Percentiles rank a stretch among this genome's conserved stretches.
These are phyloP conservation scores for Gobiocypris rarus DNA, from an alignment of 2,113 vertebrate genomes.

Conservation along the genomic window DNA sequence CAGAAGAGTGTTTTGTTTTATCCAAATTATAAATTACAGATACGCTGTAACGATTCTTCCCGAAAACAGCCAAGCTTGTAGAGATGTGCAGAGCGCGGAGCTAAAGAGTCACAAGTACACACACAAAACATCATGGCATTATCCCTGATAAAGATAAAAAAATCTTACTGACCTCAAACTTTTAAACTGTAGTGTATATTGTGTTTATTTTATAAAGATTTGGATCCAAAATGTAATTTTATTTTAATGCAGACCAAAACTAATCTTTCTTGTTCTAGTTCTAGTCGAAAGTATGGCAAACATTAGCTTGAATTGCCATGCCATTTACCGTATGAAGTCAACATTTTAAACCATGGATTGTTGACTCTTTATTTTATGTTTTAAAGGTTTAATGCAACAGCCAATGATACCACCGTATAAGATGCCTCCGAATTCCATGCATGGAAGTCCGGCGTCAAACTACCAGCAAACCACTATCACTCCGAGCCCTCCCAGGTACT, in stretches of 20 bases:
- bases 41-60: no score
- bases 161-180: background rate
- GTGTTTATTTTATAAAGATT: background rate
- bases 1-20: no score
- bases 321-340: background rate
- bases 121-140: no score
- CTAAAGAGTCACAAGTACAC: no score
- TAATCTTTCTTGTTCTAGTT: background rate
- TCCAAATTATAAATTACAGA: no score
- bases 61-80: no score
- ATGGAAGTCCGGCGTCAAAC: conserved; percentile 95
- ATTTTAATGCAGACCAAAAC: background rate
- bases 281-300: background rate
- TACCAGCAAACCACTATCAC: conserved; percentile 96
- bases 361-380: conserved; percentile 22
- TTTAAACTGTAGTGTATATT: background rate
- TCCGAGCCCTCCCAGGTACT: conserved; percentile 95
- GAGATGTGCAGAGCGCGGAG: no score
- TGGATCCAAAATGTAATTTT: background rate
- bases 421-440: conserved; percentile 96
- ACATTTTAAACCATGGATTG: background rate
- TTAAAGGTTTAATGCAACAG: conserved; percentile 87
- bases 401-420: conserved; percentile 93
- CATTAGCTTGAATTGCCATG: background rate
- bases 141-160: no score